These are phyloP conservation scores for Gyps fulvus DNA, from an alignment of 2,113 vertebrate species.

Conservation along the genomic window DNA sequence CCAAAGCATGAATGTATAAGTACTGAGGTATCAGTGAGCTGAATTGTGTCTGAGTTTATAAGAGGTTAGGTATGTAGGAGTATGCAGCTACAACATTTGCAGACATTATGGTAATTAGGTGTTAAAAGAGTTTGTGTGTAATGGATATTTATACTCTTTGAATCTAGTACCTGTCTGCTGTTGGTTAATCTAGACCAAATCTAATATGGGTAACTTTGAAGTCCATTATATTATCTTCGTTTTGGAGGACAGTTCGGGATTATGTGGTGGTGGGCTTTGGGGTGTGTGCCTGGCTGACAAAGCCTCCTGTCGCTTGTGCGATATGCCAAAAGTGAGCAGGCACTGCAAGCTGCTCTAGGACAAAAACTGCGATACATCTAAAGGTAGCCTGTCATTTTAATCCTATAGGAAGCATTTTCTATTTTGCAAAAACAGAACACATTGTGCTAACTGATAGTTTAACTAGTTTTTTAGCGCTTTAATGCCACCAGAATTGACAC, in stretches of 20 bases:
- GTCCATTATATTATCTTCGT: rapidly evolving
- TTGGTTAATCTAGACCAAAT: background rate
- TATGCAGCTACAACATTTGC: background rate
- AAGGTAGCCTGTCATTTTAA: background rate
- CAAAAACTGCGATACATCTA: background rate
- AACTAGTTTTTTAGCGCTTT: background rate
- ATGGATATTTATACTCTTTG: background rate
- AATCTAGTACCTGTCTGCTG: background rate
- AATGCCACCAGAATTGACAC: background rate
- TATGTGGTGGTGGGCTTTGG: background rate
- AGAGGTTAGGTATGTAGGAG: background rate
- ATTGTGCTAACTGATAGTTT: background rate
- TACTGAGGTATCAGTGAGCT: background rate
- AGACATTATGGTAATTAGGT: background rate
- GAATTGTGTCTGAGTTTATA: background rate
- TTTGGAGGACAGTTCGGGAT: background rate
- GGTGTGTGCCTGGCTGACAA: background rate
- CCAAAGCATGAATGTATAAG: background rate
- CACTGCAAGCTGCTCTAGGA: background rate
- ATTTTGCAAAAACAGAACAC: background rate
- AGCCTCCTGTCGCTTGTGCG: background rate
- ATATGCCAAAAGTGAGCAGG: background rate
- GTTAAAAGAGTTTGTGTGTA: background rate
- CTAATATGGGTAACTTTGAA: background rate
- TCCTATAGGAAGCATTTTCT: background rate